Conservation (phyloP, 2,888 invertebrate species). For the Morpho deidamia region DNA sequence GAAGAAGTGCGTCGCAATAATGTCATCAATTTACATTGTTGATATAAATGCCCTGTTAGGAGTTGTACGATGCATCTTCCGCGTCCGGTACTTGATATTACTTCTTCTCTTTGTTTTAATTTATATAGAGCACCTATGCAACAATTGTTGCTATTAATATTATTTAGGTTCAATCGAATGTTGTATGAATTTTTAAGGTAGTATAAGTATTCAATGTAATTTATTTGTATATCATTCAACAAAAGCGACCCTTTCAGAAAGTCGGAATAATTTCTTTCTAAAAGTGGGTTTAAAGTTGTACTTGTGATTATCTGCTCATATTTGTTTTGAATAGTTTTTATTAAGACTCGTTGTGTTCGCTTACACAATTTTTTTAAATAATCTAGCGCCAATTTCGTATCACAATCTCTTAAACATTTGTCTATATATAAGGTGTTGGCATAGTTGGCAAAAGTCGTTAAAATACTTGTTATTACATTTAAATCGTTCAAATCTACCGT, state of each 20-base stretch:
- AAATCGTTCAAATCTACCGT: slow-evolving; percentile 55
- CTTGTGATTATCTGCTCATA: slow-evolving; percentile 60
- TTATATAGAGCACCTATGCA: slow-evolving; percentile 35
- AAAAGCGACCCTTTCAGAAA: slow-evolving; percentile 60
- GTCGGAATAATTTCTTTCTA: slow-evolving; percentile 67
- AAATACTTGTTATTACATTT: slow-evolving; percentile 49
- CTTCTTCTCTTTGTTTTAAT: slow-evolving; percentile 37
- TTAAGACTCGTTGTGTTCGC: slow-evolving; percentile 45
- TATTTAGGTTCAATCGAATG: slow-evolving; percentile 45
- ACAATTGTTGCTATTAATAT: slow-evolving; percentile 46
- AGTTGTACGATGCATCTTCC: slow-evolving; percentile 46
- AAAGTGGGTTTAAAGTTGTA: slow-evolving; percentile 31
- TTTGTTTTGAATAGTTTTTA: slow-evolving; percentile 52
- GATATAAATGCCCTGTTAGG: slow-evolving; percentile 38
- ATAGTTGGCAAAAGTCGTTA: slow-evolving; percentile 48
- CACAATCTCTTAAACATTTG: slow-evolving; percentile 57
- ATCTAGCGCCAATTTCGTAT: slow-evolving; percentile 53
- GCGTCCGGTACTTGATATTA: slow-evolving; percentile 40
- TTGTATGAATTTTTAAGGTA: slow-evolving; percentile 61
- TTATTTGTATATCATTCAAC: slow-evolving; percentile 43
- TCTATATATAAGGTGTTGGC: slow-evolving; percentile 56
- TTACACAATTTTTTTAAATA: slow-evolving; percentile 48
- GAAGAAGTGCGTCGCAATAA: slow-evolving; percentile 53
- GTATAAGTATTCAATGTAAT: slow-evolving; percentile 54
- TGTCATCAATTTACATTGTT: slow-evolving; percentile 38